Percentiles rank a stretch among this genome's conserved stretches.
phyloP scores from a whole-genome alignment of 2,888 invertebrate species.

The Oscheius sp. region DNA sequence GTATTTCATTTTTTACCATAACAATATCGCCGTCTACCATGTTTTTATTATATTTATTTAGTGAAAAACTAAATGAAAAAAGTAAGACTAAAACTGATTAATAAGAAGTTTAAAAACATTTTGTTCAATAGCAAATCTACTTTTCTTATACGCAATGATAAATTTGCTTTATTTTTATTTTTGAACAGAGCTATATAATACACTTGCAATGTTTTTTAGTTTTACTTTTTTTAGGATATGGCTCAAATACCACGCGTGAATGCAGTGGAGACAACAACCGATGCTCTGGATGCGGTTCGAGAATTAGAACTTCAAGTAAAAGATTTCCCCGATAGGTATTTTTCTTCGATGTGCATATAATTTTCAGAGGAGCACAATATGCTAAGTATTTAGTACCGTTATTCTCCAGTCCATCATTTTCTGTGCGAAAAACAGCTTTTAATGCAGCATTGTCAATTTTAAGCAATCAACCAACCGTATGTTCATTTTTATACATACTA shows the following conservation, averaged over 20 bases:
- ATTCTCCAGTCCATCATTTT: slow-evolving; percentile 6
- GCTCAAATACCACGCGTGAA: neutral
- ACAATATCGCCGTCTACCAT: too few relatives aligned
- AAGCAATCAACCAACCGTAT: slow-evolving; percentile 13
- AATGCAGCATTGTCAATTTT: slow-evolving; percentile 19
- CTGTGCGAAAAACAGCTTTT: slow-evolving; percentile 17
- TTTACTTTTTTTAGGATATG: neutral
- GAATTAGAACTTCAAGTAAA: slow-evolving; percentile 11
- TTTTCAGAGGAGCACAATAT: slow-evolving; percentile 1
- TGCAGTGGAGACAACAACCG: neutral
- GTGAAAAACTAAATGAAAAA: too few relatives aligned
- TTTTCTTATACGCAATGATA: too few relatives aligned
- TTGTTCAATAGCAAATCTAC: too few relatives aligned
- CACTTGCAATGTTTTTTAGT: too few relatives aligned
- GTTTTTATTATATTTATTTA: too few relatives aligned
- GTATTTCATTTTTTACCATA: too few relatives aligned
- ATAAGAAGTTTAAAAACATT: too few relatives aligned
- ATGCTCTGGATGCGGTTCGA: neutral
- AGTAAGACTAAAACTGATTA: too few relatives aligned
- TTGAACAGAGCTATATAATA: too few relatives aligned
- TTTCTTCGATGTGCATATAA: neutral
- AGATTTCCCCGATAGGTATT: slow-evolving; percentile 23
- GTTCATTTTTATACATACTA: neutral
- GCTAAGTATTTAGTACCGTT: slow-evolving; percentile 15
- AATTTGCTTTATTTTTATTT: too few relatives aligned